Evolutionary conservation across 2,888 invertebrate genomes (phyloP).

Genomic region (Caenorhabditis sulstoni): DNA sequence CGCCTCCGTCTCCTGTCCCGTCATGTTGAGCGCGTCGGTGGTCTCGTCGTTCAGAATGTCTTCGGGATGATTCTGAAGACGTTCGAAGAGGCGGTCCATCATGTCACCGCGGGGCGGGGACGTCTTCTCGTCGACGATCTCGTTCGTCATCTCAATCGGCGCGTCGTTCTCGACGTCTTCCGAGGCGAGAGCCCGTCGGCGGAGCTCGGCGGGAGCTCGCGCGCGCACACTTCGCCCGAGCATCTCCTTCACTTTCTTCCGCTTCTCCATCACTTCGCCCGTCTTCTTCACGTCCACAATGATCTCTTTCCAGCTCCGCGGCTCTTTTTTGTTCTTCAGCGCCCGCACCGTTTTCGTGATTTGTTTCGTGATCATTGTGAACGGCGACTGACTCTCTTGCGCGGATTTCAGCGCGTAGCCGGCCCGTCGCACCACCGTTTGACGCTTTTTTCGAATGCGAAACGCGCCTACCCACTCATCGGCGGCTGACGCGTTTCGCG

Average conservation of each 20-base stretch:
- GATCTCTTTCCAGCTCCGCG: constrained; percentile 54
- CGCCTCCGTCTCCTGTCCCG: constrained; percentile 30
- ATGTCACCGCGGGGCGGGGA: no score
- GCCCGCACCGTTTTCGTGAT: constrained; percentile 56
- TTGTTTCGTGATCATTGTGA: constrained; percentile 50
- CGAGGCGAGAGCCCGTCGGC: neutral
- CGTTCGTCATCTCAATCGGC: constrained; percentile 21
- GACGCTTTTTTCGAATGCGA: constrained; percentile 47
- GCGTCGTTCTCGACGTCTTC: constrained; percentile 13
- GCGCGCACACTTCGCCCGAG: constrained; percentile 32
- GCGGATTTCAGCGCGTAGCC: constrained; percentile 21
- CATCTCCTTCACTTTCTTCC: constrained; percentile 56
- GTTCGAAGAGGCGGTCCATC: constrained; percentile 26
- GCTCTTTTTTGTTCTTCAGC: constrained; percentile 60
- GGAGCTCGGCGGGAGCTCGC: constrained; percentile 25
- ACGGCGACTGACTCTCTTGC: constrained; percentile 38
- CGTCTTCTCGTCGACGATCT: neutral
- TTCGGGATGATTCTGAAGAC: constrained; percentile 52
- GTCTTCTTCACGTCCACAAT: constrained; percentile 52
- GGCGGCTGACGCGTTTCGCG: neutral
- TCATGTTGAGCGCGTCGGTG: constrained; percentile 42
- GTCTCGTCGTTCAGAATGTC: constrained; percentile 39
- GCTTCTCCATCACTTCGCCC: constrained; percentile 44
- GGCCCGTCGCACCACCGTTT: constrained; percentile 22
- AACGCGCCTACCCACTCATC: constrained; percentile 51